Evolutionary conservation across 2,888 invertebrate species (phyloP).

Genomic region (Hemaris fuciformis): DNA sequence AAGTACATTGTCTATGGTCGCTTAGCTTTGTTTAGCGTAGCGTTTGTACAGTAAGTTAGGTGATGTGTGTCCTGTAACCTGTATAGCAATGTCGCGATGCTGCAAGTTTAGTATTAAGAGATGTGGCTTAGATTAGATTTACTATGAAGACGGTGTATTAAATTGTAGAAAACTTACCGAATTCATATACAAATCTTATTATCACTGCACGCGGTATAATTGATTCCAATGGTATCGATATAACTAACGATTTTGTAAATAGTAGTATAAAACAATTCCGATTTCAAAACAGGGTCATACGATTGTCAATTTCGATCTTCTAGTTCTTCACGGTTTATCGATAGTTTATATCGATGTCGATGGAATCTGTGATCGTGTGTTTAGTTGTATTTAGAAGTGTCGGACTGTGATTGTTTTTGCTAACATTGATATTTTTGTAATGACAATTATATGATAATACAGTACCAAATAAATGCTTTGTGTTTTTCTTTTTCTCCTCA

Average conservation of each 20-base stretch:
- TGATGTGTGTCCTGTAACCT: slow-evolving; percentile 28
- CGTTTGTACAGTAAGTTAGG: slow-evolving; percentile 45
- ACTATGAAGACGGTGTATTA: slow-evolving; percentile 10
- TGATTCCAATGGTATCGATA: not conserved
- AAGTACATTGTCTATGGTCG: slow-evolving; percentile 40
- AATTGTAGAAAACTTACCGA: slow-evolving; percentile 17
- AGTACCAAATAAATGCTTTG: slow-evolving; percentile 67
- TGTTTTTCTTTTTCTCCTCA: slow-evolving; percentile 31
- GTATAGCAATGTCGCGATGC: slow-evolving; percentile 36
- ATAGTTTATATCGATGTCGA: not conserved
- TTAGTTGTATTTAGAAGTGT: slow-evolving; percentile 48
- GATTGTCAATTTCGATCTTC: slow-evolving; percentile 1
- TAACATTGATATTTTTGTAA: slow-evolving; percentile 81
- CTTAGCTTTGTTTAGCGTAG: slow-evolving; percentile 29
- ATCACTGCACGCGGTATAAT: not conserved
- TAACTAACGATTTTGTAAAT: not conserved
- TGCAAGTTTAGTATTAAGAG: slow-evolving; percentile 29
- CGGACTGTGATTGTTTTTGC: slow-evolving; percentile 81
- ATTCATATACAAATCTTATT: slow-evolving; percentile 25
- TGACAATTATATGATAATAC: slow-evolving; percentile 78
- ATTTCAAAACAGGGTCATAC: not conserved
- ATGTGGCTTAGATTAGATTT: slow-evolving; percentile 21
- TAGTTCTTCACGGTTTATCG: not conserved
- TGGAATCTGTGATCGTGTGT: not conserved
- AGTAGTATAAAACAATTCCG: slow-evolving; percentile 2